A percentile compares a stretch with the other conserved stretches of the same genome.
These are phyloP conservation scores for Prolemur simus DNA, from an alignment of 2,113 vertebrate genomes.

Conservation along the genomic window DNA sequence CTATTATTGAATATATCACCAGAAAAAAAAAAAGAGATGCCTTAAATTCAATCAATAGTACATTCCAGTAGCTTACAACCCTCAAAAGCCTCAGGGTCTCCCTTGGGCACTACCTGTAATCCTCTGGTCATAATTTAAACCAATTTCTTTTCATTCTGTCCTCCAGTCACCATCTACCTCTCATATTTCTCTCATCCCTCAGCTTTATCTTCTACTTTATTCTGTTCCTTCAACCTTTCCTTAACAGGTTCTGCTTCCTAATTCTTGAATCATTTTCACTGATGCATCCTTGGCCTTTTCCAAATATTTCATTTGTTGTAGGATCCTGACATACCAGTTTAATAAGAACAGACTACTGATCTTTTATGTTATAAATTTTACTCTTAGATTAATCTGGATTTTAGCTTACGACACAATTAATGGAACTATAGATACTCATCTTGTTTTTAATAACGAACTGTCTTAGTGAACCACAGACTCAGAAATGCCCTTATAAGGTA, in stretches of 20 bases:
- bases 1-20: constrained; percentile 67
- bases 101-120: constrained; percentile 24
- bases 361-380: constrained; percentile 30
- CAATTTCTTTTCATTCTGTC: constrained; percentile 47
- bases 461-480: constrained; percentile 3
- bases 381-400: constrained; percentile 38
- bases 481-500: constrained; percentile 64
- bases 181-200: constrained; percentile 11
- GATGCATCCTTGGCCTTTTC: constrained; percentile 37
- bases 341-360: constrained; percentile 33
- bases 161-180: neutral
- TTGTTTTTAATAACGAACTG: constrained; percentile 64
- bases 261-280: constrained; percentile 41
- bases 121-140: constrained; percentile 60
- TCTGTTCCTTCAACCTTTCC: constrained; percentile 21
- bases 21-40: constrained; percentile 49
- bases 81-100: neutral
- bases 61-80: constrained; percentile 48
- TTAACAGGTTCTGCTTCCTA: constrained; percentile 33
- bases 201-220: neutral
- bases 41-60: constrained; percentile 64
- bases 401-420: constrained; percentile 27
- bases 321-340: constrained; percentile 2
- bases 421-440: constrained; percentile 24
- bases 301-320: constrained; percentile 46